Conservation (phyloP, 2,797 vertebrate genomes). For the Ctenopoma kingsleyae region DNA sequence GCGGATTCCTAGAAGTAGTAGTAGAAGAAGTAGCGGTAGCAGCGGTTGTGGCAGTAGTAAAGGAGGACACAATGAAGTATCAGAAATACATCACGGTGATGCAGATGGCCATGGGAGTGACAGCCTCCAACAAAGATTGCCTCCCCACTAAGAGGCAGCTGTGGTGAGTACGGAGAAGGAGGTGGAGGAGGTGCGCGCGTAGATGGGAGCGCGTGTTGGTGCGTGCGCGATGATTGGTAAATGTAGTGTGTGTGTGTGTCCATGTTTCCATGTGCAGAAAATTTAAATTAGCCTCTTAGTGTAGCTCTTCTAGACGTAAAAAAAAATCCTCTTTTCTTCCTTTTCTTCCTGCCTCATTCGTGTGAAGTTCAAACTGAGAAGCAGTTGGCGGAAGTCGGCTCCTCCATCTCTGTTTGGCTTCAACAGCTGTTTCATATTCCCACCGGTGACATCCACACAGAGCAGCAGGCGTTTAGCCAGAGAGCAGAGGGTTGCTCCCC, state of each 20-base stretch:
- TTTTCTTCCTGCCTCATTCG: neutral
- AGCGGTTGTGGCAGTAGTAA: conserved; percentile 49
- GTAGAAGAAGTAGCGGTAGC: conserved; percentile 43
- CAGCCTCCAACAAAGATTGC: conserved; percentile 97
- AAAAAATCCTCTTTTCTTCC: neutral
- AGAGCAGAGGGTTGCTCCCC: neutral
- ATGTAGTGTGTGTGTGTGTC: conserved; percentile 17
- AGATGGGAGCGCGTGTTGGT: conserved; percentile 79
- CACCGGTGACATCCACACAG: conserved; percentile 25
- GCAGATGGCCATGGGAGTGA: conserved; percentile 99
- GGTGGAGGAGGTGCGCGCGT: conserved; percentile 23
- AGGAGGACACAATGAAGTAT: conserved; percentile 93
- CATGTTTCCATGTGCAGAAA: conserved; percentile 8
- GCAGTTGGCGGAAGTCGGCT: conserved; percentile 65
- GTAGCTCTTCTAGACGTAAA: conserved; percentile 33
- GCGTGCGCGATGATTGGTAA: conserved; percentile 35
- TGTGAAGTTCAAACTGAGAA: conserved; percentile 60
- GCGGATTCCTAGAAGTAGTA: conserved; percentile 83
- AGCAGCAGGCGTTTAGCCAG: conserved; percentile 7
- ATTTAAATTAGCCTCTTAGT: conserved; percentile 28
- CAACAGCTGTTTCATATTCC: conserved; percentile 36
- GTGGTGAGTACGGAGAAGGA: conserved; percentile 89
- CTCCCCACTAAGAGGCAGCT: conserved; percentile 94
- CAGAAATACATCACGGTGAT: conserved; percentile 99
- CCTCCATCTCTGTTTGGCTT: conserved; percentile 22